Evolutionary conservation across 2,888 invertebrate genomes (phyloP), one percentile per base, ranked within the genome.

Genomic region (Allacma fusca): DNA sequence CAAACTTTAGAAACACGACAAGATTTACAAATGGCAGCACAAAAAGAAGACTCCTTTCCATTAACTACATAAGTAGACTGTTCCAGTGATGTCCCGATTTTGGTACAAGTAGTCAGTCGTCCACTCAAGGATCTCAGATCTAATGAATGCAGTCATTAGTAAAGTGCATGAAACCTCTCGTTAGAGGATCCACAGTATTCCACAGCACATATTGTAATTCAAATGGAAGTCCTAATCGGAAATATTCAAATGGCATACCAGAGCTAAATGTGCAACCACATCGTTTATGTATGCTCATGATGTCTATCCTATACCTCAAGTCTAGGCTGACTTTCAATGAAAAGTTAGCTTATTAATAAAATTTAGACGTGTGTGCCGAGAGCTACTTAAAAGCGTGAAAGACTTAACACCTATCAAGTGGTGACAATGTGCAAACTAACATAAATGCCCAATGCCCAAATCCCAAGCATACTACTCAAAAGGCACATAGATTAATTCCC

Each of bases 141-240:
- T 50, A 50, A 50, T 50, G 50, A 13, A 50, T n/a, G 50, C 50
- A 50, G 50, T 50, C 16, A 50, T 50, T 50, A 50, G 50, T 50
- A 34, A n/a, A n/a, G 34, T 34, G 4, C 34, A 34, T 9, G 34
- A 34, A 9, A 9, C 34, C n/a, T 50, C 5, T 12, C 9, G 2
- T 50, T 50, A 12, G n/a, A 5, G 50, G 4, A 50, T 50, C 19
- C 50, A 50, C 50, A 50, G 50, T 9, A 40, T 5, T 40, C 5
- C 40, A 40, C 40, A 40, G 40, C 40, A 13, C 5, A n/a, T 2
- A 50, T 50, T 50, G 4, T n/a, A 50, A 50, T 50, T 16, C 50
- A 50, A 50, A 50, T 50, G 50, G 16, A 50, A 50, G 9, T 50
- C n/a, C 16, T 50, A 34, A 34, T 34, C 34, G 34, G 34, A 34